Conservation (phyloP, 2,797 vertebrate species). For the Spea hammondii region DNA sequence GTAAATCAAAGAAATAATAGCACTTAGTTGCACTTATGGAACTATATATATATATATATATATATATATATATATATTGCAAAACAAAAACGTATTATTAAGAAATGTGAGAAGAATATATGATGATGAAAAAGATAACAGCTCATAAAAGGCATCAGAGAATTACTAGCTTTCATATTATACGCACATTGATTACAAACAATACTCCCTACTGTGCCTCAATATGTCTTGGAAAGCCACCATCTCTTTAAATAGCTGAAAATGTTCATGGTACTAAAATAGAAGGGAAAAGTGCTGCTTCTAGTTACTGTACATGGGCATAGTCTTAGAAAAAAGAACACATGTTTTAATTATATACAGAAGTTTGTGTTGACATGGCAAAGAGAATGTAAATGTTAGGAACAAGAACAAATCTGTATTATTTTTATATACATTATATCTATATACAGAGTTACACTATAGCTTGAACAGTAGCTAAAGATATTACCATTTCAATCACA, state of each 20-base stretch:
- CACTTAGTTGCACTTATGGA: constrained; percentile 41
- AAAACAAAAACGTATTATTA: constrained; percentile 27
- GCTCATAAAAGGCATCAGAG: background rate
- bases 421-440: too few species aligned
- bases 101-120: constrained; percentile 27
- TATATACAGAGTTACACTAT: too few species aligned
- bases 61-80: background rate
- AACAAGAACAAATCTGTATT: too few species aligned
- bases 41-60: constrained; percentile 9
- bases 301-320: background rate
- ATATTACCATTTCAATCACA: too few species aligned
- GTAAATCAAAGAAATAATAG: constrained; percentile 46
- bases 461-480: too few species aligned
- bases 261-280: background rate
- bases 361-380: too few species aligned
- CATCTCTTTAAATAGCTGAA: background rate
- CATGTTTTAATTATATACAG: too few species aligned
- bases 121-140: background rate
- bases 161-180: background rate
- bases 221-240: background rate
- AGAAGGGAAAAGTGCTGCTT: background rate
- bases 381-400: too few species aligned
- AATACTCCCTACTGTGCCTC: background rate
- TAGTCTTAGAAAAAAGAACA: background rate
- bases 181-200: background rate